Conservation (phyloP, 2,888 invertebrate genomes). For the Sphaerophoria taeniata region DNA sequence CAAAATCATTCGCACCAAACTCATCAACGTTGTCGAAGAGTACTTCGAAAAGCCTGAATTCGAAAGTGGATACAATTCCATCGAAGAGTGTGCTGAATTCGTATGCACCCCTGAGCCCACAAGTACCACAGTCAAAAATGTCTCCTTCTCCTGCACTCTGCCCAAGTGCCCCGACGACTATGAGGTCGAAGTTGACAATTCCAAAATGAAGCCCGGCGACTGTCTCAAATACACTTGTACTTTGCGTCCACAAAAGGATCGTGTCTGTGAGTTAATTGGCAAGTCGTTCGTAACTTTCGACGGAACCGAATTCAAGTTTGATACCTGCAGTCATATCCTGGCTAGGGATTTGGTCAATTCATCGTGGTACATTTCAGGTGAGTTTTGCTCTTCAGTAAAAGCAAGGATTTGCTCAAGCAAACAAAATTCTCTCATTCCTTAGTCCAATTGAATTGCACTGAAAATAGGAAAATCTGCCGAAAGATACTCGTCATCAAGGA, state of each 20-base stretch:
- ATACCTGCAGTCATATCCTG: conserved; percentile 91
- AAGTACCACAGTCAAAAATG: conserved; percentile 77
- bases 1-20: conserved; percentile 79
- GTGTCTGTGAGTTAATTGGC: conserved; percentile 86
- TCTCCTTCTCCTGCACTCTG: conserved; percentile 77
- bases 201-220: conserved; percentile 80
- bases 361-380: conserved; percentile 89
- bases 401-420: background rate
- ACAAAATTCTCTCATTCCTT: conserved; percentile 75
- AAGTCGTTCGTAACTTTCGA: conserved; percentile 92
- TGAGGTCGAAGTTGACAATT: conserved; percentile 84
- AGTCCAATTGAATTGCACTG: conserved; percentile 84
- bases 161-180: conserved; percentile 86
- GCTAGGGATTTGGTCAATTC: conserved; percentile 87
- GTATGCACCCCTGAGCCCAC: conserved; percentile 80
- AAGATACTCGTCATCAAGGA: conserved; percentile 86
- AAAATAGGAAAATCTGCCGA: conserved; percentile 84
- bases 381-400: conserved; percentile 76
- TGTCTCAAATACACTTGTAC: conserved; percentile 87
- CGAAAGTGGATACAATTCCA: conserved; percentile 76
- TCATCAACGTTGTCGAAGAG: conserved; percentile 77
- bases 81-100: conserved; percentile 80
- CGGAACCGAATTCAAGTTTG: conserved; percentile 90
- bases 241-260: conserved; percentile 86
- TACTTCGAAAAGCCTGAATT: conserved; percentile 77